Percentiles rank a stretch among this genome's conserved stretches.
These are phyloP conservation scores for Thalassoma bifasciatum DNA, from an alignment of 2,113 vertebrate genomes.

Conservation along the genomic window DNA sequence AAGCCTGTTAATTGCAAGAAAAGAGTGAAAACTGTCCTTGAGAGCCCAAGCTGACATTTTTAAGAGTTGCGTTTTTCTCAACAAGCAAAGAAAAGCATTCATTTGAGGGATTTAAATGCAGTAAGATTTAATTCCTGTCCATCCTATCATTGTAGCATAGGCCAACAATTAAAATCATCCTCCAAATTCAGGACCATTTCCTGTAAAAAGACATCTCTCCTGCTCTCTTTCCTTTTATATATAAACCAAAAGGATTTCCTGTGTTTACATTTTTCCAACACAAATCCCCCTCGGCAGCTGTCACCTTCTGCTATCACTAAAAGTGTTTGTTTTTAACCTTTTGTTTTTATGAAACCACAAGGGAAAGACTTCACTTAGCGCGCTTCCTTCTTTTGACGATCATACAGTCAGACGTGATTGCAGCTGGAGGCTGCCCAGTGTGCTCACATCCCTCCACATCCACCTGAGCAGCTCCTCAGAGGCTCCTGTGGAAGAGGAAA, in stretches of 20 bases:
- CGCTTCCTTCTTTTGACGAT: constrained; percentile 56
- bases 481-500: constrained; percentile 17
- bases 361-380: constrained; percentile 36
- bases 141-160: not conserved
- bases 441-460: constrained; percentile 38
- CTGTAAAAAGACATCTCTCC: not conserved
- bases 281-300: constrained; percentile 22
- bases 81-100: not conserved
- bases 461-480: constrained; percentile 66
- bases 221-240: not conserved
- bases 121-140: not conserved
- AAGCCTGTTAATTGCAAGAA: not conserved
- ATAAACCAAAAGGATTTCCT: constrained; percentile 1
- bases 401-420: constrained; percentile 49
- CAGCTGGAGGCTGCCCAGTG: constrained; percentile 62
- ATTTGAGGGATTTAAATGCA: not conserved
- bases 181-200: not conserved
- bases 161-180: not conserved
- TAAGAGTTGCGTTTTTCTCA: not conserved
- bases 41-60: not conserved
- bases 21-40: not conserved
- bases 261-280: constrained; percentile 1
- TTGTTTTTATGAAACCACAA: constrained; percentile 26
- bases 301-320: constrained; percentile 10
- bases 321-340: constrained; percentile 26